Conservation (phyloP, 2,888 invertebrate species). For the Melangyna quadrimaculata region DNA sequence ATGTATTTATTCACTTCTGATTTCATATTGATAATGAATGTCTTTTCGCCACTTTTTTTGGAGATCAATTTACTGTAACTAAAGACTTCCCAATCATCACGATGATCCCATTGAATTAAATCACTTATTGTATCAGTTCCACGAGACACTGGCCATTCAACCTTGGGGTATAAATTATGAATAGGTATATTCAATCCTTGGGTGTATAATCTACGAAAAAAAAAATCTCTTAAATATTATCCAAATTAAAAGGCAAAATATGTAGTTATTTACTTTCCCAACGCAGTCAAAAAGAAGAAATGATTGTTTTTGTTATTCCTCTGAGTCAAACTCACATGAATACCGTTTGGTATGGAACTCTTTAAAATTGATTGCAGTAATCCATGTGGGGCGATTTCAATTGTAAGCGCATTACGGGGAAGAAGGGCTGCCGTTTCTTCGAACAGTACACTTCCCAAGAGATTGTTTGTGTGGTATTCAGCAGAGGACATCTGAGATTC, state of each 20-base stretch:
- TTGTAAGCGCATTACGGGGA: conserved; percentile 84
- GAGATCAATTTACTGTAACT: conserved; percentile 84
- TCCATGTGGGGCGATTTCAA: conserved; percentile 87
- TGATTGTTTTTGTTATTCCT: conserved; percentile 81
- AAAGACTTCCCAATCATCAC: conserved; percentile 87
- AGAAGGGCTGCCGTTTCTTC: conserved; percentile 84
- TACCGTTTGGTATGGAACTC: conserved; percentile 82
- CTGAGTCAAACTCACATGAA: conserved; percentile 84
- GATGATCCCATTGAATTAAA: conserved; percentile 92
- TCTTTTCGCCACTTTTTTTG: conserved; percentile 85
- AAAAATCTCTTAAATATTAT: not conserved
- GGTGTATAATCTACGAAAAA: conserved; percentile 85
- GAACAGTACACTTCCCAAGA: conserved; percentile 84
- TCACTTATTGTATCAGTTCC: conserved; percentile 92
- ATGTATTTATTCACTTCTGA: conserved; percentile 87
- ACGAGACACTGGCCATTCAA: conserved; percentile 90
- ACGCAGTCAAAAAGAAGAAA: conserved; percentile 77
- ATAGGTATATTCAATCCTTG: conserved; percentile 88
- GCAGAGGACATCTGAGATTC: conserved; percentile 86
- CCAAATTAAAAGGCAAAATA: not conserved
- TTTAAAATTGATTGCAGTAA: conserved; percentile 86
- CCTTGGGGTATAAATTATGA: conserved; percentile 87
- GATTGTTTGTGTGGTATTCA: conserved; percentile 93
- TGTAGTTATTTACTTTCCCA: conserved; percentile 81
- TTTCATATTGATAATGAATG: conserved; percentile 83